Evolutionary conservation across 1,140 invertebrate genomes (phyloP).

Genomic region (Aphelenchoides fujianensis): DNA sequence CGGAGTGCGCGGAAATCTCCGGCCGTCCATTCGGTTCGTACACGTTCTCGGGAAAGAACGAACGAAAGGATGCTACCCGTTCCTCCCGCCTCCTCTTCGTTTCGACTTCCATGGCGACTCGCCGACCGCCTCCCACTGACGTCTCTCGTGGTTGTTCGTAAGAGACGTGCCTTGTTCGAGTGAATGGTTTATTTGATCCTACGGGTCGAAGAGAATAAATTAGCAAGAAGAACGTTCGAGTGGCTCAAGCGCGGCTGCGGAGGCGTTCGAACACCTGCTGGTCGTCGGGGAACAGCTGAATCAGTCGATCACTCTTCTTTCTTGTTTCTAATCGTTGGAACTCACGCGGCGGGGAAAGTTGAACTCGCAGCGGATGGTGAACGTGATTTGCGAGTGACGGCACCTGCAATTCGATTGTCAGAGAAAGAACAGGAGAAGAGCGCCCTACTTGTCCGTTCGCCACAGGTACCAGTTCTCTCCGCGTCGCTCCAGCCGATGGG

Average conservation of each 20-base stretch:
- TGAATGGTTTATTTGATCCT: too few relatives aligned
- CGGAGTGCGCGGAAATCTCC: not conserved
- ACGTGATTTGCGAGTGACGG: constrained; percentile 51
- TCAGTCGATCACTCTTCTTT: too few relatives aligned
- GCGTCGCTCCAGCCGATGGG: constrained; percentile 52
- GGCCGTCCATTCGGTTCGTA: not conserved
- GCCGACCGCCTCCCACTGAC: too few relatives aligned
- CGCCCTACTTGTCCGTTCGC: constrained; percentile 50
- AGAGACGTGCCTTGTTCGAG: too few relatives aligned
- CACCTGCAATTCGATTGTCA: constrained; percentile 41
- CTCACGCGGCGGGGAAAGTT: too few relatives aligned
- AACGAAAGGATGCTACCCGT: too few relatives aligned
- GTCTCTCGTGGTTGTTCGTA: not conserved
- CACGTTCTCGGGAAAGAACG: too few relatives aligned
- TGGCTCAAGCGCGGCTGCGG: not conserved
- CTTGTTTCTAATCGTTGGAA: constrained; percentile 34
- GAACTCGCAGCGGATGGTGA: constrained; percentile 56
- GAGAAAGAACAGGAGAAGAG: too few relatives aligned
- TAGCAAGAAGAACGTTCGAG: not conserved
- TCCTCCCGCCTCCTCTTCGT: too few relatives aligned
- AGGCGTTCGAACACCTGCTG: constrained; percentile 41
- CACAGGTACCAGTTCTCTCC: constrained; percentile 54
- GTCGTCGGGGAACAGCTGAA: constrained; percentile 50
- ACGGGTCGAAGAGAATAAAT: not conserved
- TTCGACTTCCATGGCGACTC: not conserved